Percentiles rank a stretch among this genome's conserved stretches.
Conservation (phyloP, 2,797 vertebrate genomes). For the Siniperca undulata region DNA sequence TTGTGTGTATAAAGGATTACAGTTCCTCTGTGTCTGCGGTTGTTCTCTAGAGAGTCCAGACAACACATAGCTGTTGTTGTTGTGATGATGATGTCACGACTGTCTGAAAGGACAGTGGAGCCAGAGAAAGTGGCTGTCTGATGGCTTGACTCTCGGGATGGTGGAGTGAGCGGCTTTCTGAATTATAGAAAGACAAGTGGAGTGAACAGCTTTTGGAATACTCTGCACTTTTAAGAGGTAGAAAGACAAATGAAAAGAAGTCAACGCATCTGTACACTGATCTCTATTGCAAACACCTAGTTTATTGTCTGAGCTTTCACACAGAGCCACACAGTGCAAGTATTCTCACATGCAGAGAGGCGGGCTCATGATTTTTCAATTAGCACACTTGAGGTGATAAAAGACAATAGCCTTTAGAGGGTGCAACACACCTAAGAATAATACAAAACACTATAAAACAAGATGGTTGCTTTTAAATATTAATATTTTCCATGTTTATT, state of each 20-base stretch:
- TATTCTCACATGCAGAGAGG: background rate
- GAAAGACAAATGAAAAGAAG: background rate
- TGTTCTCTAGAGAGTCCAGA: constrained; percentile 36
- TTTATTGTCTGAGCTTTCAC: constrained; percentile 3
- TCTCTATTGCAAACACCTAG: background rate
- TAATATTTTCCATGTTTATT: no score
- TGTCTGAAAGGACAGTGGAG: constrained; percentile 47
- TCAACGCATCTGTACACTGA: background rate
- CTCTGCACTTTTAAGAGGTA: background rate
- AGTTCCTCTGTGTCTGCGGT: constrained; percentile 12
- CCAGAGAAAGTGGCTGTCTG: constrained; percentile 23
- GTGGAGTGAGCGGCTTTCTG: background rate
- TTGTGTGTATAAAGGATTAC: constrained; percentile 26
- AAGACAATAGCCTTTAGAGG: background rate
- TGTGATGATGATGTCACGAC: constrained; percentile 43
- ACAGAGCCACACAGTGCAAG: no score
- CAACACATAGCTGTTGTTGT: constrained; percentile 59
- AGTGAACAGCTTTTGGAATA: background rate
- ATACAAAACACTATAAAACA: background rate
- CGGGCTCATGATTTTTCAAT: background rate
- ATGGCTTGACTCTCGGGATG: constrained; percentile 4
- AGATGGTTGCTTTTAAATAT: background rate
- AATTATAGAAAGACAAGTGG: background rate
- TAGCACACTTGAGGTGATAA: constrained; percentile 1
- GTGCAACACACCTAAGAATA: background rate